These are phyloP conservation scores for Drosophila mimica DNA, from an alignment of 2,888 invertebrate species.

Conservation along the genomic window DNA sequence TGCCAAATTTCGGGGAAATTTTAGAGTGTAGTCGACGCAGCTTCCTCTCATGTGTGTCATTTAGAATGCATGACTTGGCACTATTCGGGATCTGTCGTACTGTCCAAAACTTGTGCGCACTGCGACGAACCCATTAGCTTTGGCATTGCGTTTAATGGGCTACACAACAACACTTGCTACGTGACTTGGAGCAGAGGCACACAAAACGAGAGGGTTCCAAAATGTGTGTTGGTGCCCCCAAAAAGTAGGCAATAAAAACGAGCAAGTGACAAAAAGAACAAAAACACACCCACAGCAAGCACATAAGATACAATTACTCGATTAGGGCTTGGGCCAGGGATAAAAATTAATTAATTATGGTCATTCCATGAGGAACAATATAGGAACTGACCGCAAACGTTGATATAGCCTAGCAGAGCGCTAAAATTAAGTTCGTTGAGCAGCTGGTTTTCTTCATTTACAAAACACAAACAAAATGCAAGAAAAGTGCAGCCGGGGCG, in stretches of 20 bases:
- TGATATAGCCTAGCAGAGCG: neutral
- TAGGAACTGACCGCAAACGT: neutral
- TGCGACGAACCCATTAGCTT: conserved; percentile 50
- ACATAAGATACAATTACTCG: conserved; percentile 42
- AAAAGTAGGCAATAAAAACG: conserved; percentile 44
- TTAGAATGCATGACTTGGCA: conserved; percentile 46
- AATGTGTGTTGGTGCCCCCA: conserved; percentile 20
- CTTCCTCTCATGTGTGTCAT: conserved; percentile 4
- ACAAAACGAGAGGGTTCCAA: neutral
- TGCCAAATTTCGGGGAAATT: neutral
- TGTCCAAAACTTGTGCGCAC: conserved; percentile 37
- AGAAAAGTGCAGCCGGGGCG: conserved; percentile 46
- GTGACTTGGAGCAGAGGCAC: conserved; percentile 20
- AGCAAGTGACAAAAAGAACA: conserved; percentile 30
- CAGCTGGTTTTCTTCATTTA: conserved; percentile 59
- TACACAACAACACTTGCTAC: conserved; percentile 26
- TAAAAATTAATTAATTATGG: conserved; percentile 50
- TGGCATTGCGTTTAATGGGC: conserved; percentile 44
- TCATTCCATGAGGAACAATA: conserved; percentile 13
- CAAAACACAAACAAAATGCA: conserved; percentile 30
- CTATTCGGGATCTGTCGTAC: conserved; percentile 32
- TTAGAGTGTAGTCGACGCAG: neutral
- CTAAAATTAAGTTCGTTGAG: neutral
- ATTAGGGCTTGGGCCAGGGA: conserved; percentile 21
- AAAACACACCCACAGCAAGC: conserved; percentile 17